Evolutionary conservation across 2,797 vertebrate genomes (phyloP).

Genomic region (Sylvia borin): DNA sequence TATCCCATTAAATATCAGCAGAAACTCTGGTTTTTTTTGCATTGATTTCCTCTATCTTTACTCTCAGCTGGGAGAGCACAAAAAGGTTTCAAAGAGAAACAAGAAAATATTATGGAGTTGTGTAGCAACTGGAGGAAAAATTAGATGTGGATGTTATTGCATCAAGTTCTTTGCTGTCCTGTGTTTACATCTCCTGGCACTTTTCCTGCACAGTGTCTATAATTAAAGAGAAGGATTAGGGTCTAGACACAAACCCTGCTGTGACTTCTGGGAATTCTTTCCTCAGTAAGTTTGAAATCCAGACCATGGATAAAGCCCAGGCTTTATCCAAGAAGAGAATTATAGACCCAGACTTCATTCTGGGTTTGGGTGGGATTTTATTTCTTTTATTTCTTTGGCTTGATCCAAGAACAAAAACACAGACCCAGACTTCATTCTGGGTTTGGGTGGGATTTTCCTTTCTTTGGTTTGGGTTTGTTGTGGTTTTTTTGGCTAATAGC

Average conservation of each 20-base stretch:
- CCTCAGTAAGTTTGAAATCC: background rate
- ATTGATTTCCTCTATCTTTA: constrained; percentile 36
- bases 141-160: background rate
- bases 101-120: background rate
- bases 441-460: background rate
- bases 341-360: background rate
- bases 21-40: constrained; percentile 33
- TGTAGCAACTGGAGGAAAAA: background rate
- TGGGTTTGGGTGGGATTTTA: background rate
- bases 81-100: background rate
- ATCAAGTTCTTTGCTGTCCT: background rate
- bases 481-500: background rate
- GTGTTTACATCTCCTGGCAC: background rate
- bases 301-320: background rate
- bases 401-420: background rate
- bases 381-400: background rate
- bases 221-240: background rate
- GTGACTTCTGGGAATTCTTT: background rate
- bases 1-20: constrained; percentile 48
- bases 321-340: background rate
- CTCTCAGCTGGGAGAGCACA: constrained; percentile 20
- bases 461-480: background rate
- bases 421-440: background rate
- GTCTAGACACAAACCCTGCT: background rate
- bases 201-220: background rate